These are phyloP conservation scores for Latrodectus elegans DNA, from an alignment of 2,888 invertebrate species.

Conservation along the genomic window DNA sequence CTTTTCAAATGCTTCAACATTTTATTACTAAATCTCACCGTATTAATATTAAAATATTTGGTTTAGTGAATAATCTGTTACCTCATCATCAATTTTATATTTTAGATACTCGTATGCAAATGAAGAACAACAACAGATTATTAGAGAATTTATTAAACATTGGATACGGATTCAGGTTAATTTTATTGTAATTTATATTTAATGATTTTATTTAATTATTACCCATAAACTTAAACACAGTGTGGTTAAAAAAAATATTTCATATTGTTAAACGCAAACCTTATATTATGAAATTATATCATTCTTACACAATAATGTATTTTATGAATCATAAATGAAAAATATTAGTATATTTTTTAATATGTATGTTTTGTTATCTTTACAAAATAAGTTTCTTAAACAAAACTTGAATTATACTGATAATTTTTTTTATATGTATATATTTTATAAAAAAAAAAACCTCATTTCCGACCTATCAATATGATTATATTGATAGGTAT, in stretches of 20 bases:
- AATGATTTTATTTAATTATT: neutral
- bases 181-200: neutral
- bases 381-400: no score
- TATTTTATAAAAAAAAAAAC: no score
- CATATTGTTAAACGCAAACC: no score
- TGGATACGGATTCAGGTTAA: conserved; percentile 74
- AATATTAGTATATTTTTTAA: neutral
- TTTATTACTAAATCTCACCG: no score
- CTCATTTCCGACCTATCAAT: no score
- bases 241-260: neutral
- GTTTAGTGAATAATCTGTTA: neutral
- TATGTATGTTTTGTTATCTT: no score
- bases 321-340: neutral
- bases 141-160: conserved; percentile 75
- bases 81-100: conserved; percentile 25
- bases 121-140: conserved; percentile 73
- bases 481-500: no score
- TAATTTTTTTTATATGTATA: no score
- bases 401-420: no score
- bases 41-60: no score
- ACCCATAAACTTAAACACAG: neutral
- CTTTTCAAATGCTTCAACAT: no score
- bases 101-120: conserved; percentile 73
- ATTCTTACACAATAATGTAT: neutral
- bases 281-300: neutral